A percentile compares a stretch with the other conserved stretches of the same genome.
Evolutionary conservation across 2,113 vertebrate species (phyloP).

Genomic region (Ardeotis arabs): DNA sequence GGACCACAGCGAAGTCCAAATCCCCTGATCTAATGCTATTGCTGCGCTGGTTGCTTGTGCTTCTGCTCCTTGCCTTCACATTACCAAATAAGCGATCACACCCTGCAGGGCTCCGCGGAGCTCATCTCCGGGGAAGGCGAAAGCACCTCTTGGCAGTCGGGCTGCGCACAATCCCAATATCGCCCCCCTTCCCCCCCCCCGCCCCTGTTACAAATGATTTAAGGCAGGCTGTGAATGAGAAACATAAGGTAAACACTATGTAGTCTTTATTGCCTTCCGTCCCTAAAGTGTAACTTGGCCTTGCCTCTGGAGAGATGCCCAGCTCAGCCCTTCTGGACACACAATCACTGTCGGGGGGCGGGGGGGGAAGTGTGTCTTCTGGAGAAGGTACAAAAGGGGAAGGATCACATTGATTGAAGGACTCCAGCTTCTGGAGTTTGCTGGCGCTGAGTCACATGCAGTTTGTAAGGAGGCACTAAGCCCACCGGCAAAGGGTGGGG

Average conservation of each 20-base stretch:
- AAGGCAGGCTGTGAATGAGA: slow-evolving; percentile 53
- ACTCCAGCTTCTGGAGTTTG: slow-evolving; percentile 37
- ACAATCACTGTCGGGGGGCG: background rate
- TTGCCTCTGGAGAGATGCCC: slow-evolving; percentile 37
- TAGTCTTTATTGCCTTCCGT: slow-evolving; percentile 4
- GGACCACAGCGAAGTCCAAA: slow-evolving; percentile 31
- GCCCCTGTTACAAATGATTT: slow-evolving; percentile 10
- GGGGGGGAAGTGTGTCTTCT: background rate
- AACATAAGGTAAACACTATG: slow-evolving; percentile 51
- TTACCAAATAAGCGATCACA: slow-evolving; percentile 50
- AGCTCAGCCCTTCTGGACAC: slow-evolving; percentile 28
- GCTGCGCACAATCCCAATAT: background rate
- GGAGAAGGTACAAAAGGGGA: slow-evolving; percentile 12
- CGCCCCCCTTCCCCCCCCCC: background rate
- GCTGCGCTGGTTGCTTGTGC: slow-evolving; percentile 5
- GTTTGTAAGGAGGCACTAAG: background rate
- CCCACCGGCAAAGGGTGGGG: background rate
- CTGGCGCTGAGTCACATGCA: background rate
- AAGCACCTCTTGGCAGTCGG: slow-evolving; percentile 5
- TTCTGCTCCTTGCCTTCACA: slow-evolving; percentile 36
- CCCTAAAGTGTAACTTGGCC: background rate
- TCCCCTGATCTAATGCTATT: slow-evolving; percentile 46
- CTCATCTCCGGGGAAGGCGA: slow-evolving; percentile 31
- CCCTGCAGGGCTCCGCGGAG: background rate
- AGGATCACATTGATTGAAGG: background rate